Conservation (phyloP, 1,140 invertebrate species). For the Sinella curviseta region DNA sequence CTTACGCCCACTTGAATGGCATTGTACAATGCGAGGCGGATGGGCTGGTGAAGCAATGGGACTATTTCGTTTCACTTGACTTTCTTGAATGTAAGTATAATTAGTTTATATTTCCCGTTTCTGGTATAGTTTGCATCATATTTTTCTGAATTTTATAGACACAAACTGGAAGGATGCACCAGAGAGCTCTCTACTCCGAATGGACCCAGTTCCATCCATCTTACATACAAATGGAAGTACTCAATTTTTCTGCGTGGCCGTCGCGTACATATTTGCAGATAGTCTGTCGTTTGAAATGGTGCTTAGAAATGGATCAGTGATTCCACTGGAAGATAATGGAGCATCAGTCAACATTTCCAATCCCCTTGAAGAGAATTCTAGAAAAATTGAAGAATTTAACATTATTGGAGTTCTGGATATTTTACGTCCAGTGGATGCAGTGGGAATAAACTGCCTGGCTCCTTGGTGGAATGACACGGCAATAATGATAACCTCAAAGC, state of each 20-base stretch:
- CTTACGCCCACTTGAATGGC: too few relatives aligned
- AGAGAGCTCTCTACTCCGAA: neutral
- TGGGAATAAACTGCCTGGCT: neutral
- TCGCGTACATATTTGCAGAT: conserved; percentile 5
- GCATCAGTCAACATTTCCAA: neutral
- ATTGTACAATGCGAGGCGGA: neutral
- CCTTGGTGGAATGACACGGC: conserved; percentile 2
- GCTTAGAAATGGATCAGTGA: neutral
- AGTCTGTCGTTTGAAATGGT: conserved; percentile 6
- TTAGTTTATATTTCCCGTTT: neutral
- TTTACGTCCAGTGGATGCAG: neutral
- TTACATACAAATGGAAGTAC: conserved; percentile 5
- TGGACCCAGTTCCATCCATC: neutral
- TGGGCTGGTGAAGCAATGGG: neutral
- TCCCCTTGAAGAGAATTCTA: neutral
- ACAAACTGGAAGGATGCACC: neutral
- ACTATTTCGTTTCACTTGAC: conserved; percentile 4
- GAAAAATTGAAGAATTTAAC: conserved; percentile 21
- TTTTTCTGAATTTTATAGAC: neutral
- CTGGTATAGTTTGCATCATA: neutral
- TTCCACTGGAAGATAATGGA: neutral
- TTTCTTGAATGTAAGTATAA: neutral
- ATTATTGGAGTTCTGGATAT: neutral
- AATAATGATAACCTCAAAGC: neutral
- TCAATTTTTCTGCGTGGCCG: neutral